Conservation (phyloP, 2,797 vertebrate species). For the Melanotaenia parkinsoni region DNA sequence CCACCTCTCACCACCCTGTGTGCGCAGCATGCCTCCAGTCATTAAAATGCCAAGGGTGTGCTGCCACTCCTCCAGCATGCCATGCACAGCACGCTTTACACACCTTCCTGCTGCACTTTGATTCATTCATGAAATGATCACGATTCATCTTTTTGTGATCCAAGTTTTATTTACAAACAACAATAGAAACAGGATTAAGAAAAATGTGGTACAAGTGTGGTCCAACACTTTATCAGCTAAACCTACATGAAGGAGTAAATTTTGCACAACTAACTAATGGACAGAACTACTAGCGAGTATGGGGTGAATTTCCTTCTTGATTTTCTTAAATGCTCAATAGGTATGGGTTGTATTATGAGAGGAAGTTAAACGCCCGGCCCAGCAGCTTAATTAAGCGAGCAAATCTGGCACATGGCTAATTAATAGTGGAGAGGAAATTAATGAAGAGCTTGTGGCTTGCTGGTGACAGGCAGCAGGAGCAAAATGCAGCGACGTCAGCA, state of each 20-base stretch:
- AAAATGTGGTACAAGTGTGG: background rate
- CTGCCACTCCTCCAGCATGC: slow-evolving; percentile 38
- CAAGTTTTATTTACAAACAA: slow-evolving; percentile 15
- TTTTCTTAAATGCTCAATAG: slow-evolving; percentile 75
- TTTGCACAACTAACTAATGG: slow-evolving; percentile 42
- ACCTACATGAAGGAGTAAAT: slow-evolving; percentile 21
- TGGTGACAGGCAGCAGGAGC: slow-evolving; percentile 70
- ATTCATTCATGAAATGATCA: slow-evolving; percentile 38
- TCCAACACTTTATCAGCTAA: background rate
- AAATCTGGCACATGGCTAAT: slow-evolving; percentile 74
- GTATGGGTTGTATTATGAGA: slow-evolving; percentile 71
- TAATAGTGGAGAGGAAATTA: slow-evolving; percentile 78
- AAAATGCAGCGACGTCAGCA: slow-evolving; percentile 70
- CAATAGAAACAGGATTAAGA: slow-evolving; percentile 1
- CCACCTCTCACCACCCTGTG: slow-evolving; percentile 48
- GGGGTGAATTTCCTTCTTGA: slow-evolving; percentile 45
- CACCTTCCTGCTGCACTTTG: slow-evolving; percentile 27
- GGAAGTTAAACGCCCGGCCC: slow-evolving; percentile 61
- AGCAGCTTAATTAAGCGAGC: slow-evolving; percentile 74
- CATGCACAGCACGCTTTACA: slow-evolving; percentile 26
- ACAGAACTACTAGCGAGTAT: slow-evolving; percentile 40
- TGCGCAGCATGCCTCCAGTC: slow-evolving; percentile 25
- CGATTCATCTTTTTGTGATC: slow-evolving; percentile 22
- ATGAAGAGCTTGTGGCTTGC: slow-evolving; percentile 71
- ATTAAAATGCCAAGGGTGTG: slow-evolving; percentile 52